Conservation (phyloP, 2,888 invertebrate species). For the Dione vanillae region DNA sequence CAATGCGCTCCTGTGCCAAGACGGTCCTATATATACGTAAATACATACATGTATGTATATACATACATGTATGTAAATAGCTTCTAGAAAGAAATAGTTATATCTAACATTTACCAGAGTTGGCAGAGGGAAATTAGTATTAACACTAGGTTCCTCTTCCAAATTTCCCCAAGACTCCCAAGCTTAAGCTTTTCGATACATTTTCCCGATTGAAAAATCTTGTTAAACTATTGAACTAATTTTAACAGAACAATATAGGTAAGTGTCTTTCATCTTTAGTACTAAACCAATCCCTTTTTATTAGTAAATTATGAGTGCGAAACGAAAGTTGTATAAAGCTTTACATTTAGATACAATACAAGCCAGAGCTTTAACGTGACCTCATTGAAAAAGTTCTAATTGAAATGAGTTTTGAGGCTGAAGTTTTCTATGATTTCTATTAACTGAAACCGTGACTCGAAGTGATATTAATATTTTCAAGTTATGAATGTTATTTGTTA, state of each 20-base stretch:
- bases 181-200: too few species aligned
- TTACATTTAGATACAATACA: constrained; percentile 11
- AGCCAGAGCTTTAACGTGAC: neutral
- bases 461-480: constrained; percentile 5
- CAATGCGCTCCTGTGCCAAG: too few species aligned
- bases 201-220: too few species aligned
- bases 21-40: too few species aligned
- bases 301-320: neutral
- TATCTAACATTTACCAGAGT: too few species aligned
- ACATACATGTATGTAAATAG: too few species aligned
- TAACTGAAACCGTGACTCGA: neutral
- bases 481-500: neutral
- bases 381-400: constrained; percentile 15
- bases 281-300: neutral
- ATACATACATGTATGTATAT: too few species aligned
- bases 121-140: too few species aligned
- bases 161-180: too few species aligned
- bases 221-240: neutral
- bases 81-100: too few species aligned
- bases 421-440: too few species aligned
- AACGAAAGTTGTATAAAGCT: neutral
- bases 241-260: neutral
- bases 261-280: neutral
- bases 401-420: neutral
- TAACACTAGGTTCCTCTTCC: too few species aligned